Percentiles rank a stretch among this genome's conserved stretches.
Conservation (phyloP, 2,113 vertebrate species). For the Tachuris rubrigastra region DNA sequence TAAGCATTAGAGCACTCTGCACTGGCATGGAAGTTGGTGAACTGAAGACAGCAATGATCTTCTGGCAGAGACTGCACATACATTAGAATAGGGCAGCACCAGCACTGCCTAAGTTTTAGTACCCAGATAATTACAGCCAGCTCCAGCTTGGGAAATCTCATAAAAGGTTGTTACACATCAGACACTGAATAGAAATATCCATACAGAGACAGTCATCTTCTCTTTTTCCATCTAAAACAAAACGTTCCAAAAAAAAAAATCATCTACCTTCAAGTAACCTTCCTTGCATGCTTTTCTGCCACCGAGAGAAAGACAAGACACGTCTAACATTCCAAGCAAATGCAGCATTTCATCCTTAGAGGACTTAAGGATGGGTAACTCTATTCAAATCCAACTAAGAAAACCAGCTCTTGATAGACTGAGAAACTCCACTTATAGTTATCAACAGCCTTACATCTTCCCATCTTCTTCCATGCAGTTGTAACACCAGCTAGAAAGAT, state of each 20-base stretch:
- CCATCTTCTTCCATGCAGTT: neutral
- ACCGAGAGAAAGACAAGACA: neutral
- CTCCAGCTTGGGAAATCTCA: neutral
- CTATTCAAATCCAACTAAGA: neutral
- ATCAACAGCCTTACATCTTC: neutral
- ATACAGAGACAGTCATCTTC: neutral
- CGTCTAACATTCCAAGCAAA: neutral
- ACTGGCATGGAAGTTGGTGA: neutral
- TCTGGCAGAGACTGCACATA: neutral
- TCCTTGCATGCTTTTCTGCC: neutral
- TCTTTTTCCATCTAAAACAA: neutral
- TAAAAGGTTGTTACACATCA: neutral
- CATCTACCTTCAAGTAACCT: neutral
- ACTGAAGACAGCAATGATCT: neutral
- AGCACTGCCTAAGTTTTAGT: neutral
- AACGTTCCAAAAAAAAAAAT: neutral
- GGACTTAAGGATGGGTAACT: neutral
- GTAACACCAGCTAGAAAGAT: no score
- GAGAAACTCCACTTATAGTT: neutral
- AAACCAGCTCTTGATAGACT: neutral
- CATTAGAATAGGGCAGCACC: neutral
- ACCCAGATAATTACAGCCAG: neutral
- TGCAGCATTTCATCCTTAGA: neutral
- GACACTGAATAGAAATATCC: neutral
- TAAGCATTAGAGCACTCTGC: neutral